Evolutionary conservation across 2,888 invertebrate species (phyloP).

Genomic region (Melanargia galathea): DNA sequence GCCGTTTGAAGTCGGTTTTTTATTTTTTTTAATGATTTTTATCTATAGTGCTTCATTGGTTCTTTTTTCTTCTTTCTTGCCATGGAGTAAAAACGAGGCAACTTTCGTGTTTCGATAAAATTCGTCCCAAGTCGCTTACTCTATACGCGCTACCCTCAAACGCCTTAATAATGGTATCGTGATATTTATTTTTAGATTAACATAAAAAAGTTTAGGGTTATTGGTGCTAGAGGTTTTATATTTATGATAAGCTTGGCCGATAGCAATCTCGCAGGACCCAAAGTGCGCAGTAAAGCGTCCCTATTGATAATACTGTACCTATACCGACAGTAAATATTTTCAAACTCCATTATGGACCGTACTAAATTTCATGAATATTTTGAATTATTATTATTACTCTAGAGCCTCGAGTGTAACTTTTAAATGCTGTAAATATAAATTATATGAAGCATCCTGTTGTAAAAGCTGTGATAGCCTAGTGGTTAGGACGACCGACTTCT

Average conservation of each 20-base stretch:
- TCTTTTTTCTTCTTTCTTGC: too few species aligned
- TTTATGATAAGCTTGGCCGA: conserved; percentile 24
- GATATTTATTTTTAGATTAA: conserved; percentile 18
- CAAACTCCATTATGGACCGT: conserved; percentile 16
- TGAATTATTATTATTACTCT: conserved; percentile 6
- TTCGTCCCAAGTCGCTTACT: too few species aligned
- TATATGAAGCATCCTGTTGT: background rate
- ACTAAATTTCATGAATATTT: conserved; percentile 6
- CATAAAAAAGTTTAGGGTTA: conserved; percentile 19
- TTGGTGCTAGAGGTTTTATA: conserved; percentile 19
- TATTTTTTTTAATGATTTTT: too few species aligned
- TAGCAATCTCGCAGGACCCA: conserved; percentile 15
- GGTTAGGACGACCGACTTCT: too few species aligned
- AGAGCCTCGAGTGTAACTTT: background rate
- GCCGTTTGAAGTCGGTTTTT: too few species aligned
- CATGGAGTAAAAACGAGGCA: too few species aligned
- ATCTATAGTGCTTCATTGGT: too few species aligned
- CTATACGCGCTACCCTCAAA: background rate
- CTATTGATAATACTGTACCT: conserved; percentile 12
- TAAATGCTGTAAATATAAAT: background rate
- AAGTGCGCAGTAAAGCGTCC: conserved; percentile 7
- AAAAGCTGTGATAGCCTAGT: too few species aligned
- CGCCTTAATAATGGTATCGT: background rate
- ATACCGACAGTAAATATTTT: conserved; percentile 14
- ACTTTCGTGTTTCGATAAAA: too few species aligned